These are phyloP conservation scores for Mylabris phalerata DNA, from an alignment of 1,140 invertebrate species.

Conservation along the genomic window DNA sequence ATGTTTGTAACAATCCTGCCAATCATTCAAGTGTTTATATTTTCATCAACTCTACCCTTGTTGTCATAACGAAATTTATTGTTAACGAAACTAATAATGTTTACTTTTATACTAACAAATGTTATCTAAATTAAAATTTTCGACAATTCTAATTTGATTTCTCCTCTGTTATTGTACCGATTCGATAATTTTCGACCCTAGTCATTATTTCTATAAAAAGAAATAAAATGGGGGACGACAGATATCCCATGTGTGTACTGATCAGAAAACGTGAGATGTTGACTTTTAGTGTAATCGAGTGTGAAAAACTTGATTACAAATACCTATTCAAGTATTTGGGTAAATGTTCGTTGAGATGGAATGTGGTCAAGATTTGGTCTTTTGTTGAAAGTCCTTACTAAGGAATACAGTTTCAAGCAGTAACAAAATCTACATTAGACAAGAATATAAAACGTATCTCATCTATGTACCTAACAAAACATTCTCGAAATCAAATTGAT, in stretches of 20 bases:
- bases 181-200: no score
- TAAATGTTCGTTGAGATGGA: constrained; percentile 7
- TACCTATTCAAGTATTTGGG: constrained; percentile 6
- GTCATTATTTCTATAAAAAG: no score
- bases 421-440: neutral
- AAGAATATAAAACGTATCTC: neutral
- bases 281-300: constrained; percentile 10
- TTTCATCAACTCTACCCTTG: constrained; percentile 5
- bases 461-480: neutral
- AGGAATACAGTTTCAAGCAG: no score
- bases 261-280: constrained; percentile 16
- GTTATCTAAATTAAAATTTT: no score
- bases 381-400: no score
- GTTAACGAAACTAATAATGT: constrained; percentile 7
- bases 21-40: constrained; percentile 8
- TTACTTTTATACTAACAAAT: neutral
- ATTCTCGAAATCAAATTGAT: neutral
- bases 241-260: constrained; percentile 11
- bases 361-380: neutral
- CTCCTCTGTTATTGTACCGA: no score
- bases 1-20: constrained; percentile 3
- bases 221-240: constrained; percentile 7
- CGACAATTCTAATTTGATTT: no score
- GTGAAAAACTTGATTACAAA: constrained; percentile 14
- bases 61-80: constrained; percentile 3